Evolutionary conservation across 2,797 vertebrate species (phyloP).

Genomic region (Tapirus indicus): DNA sequence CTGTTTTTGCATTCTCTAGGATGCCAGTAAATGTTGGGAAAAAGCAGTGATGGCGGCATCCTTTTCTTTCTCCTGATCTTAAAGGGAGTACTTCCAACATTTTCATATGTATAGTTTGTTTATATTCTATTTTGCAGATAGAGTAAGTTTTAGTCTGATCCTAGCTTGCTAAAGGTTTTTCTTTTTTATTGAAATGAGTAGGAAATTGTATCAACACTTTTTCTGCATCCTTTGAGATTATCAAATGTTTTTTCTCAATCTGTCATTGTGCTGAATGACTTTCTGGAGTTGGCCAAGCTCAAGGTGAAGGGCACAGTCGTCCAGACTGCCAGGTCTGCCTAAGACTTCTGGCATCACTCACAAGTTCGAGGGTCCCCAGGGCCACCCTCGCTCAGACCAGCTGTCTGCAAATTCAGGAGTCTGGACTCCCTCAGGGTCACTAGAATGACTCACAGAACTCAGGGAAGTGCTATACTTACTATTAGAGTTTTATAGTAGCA

Average conservation of each 20-base stretch:
- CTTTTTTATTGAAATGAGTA: background rate
- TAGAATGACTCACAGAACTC: background rate
- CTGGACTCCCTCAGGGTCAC: background rate
- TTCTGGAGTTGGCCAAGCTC: fast-evolving
- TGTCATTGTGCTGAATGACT: fast-evolving
- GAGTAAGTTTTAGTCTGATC: background rate
- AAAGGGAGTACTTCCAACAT: background rate
- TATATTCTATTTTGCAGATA: background rate
- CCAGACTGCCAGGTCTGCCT: background rate
- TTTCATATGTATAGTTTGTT: background rate
- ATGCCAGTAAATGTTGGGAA: background rate
- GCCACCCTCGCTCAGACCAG: background rate
- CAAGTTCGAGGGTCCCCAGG: background rate
- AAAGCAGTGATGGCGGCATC: background rate
- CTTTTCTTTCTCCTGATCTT: background rate
- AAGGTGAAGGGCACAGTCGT: background rate
- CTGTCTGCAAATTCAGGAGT: background rate
- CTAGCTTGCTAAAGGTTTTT: background rate
- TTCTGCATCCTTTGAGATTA: background rate
- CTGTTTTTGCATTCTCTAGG: background rate
- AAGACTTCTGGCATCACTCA: background rate
- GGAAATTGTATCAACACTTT: background rate
- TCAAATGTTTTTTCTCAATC: background rate
- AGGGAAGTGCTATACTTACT: too few relatives aligned
- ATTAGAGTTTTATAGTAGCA: background rate